Evolutionary conservation across 64 coral and sea anemone species (phyloP), one percentile per base, ranked within the genome.

Genomic region (Montipora capricornis): DNA sequence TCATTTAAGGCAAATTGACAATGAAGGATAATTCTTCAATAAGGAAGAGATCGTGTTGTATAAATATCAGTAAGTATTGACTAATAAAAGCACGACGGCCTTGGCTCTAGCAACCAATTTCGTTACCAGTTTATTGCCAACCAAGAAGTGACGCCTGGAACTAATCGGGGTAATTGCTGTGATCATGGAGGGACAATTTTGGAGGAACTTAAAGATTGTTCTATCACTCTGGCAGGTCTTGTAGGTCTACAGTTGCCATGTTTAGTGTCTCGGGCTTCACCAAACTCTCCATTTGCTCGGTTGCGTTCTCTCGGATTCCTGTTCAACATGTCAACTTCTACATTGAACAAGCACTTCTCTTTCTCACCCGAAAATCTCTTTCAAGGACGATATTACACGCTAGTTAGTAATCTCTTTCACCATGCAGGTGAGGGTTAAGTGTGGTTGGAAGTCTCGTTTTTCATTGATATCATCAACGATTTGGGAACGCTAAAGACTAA

Each of bases 361-460:
- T 93, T 93, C 73, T 93, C 91, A 1, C 68, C 81, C 29, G 82
- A 87, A 78, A 93, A 93, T 12, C 49, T 93, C 73, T 6, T 15
- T 29, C 80, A 93, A 52, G 82, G 91, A 70, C 71, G 91, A 55
- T 93, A 86, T 67, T 20, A 93, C 79, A 93, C 91, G 58, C 58
- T 82, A 62, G 67, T 93, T 6, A 93, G 69, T 20, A 84, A 83
- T 47, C 61, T 93, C 44, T 93, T 93, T 68, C 75, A 93, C 9
- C 91, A 93, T 77, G 49, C 22, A n/a, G 91, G 91, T 93, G 69
- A 77, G 82, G 3, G 17, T 45, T 20, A 4, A 74, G 48, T 10
- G 11, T 60, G 2, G 3, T 64, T 64, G 8, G 8, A 64, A 64
- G 14, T 4, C 8, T 64, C 60, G 8, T 64, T 0, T 64, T 15